Base-by-base conservation (phyloP, 2,888 invertebrate genomes). In the Crematogaster levior region DNA sequence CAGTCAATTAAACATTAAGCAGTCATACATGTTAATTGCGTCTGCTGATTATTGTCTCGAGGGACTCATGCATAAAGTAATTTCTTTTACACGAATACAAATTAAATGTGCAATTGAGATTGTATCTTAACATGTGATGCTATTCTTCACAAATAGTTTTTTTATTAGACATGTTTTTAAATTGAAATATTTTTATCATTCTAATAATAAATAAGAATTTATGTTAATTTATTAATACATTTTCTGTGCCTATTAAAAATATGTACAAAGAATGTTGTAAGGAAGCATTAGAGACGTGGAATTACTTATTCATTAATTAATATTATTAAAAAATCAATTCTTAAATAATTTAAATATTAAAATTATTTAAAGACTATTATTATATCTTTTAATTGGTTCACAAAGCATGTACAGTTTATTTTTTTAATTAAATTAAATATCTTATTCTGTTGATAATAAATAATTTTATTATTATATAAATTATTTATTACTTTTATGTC, bases 21-120 rank as follows among this genome's bases (percentile, higher is more conserved):
- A 88, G 82, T 75, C 75, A 82, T 82, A 43, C 82, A 74, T n/a
- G 56, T 53, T 84, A 75, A 84, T 84, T 81, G 81, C 63, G 61
- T 27, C 6, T 43, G 66, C 34, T 70, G 30, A 56, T 48, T 40
- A 75, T 74, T 46, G 10, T 51, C 80, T 70, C 43, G 53, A 34
- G n/a, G 37, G 68, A 37, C 15, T 21, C 27, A 82, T 61, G 46
- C 43, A 21, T 51, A 48, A 63, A 74, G n/a, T 63, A 85, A 85
- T 83, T 75, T 81, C 74, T 48, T 24, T 40, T 6, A 4, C 27
- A 15, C 18, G 21, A 81, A 83, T 61, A 12, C 27, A 15, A 37
- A 74, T 83, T 61, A 63, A 66, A 81, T 51, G 46, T 60, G 12
- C 37, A 24, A 81, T 68, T 21, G 21, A 6, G 10, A 53, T 53